phyloP scores from a whole-genome alignment of 2,113 vertebrate genomes.

The Gila orcuttii region DNA sequence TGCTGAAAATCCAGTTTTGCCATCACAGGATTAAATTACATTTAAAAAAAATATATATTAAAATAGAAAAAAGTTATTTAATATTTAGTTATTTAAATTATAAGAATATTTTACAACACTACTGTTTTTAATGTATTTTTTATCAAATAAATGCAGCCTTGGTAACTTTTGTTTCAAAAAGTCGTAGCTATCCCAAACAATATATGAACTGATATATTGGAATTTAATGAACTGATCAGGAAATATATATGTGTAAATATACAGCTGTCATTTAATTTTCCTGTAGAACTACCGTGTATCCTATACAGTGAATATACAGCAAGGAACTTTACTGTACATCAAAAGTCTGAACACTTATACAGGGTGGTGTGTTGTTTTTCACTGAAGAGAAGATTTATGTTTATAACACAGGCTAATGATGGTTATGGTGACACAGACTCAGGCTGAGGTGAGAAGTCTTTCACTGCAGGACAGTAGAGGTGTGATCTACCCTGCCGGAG shows the following conservation, averaged over 20 bases:
- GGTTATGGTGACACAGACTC: conserved; percentile 12
- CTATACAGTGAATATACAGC: background rate
- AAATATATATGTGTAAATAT: too few relatives aligned
- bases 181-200: background rate
- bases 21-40: background rate
- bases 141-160: background rate
- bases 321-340: background rate
- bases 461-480: conserved; percentile 40
- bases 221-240: too few relatives aligned
- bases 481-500: conserved; percentile 50
- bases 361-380: background rate
- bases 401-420: background rate
- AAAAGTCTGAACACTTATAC: background rate
- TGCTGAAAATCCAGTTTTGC: background rate
- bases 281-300: background rate
- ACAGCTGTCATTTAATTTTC: background rate
- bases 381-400: conserved; percentile 1
- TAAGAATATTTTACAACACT: background rate
- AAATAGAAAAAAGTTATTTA: background rate
- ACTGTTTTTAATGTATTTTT: background rate
- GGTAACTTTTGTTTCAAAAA: background rate
- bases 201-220: too few relatives aligned
- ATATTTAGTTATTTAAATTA: background rate
- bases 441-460: conserved; percentile 43
- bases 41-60: background rate